Conservation (phyloP, 1,140 invertebrate genomes). For the Nasonia vitripennis region DNA sequence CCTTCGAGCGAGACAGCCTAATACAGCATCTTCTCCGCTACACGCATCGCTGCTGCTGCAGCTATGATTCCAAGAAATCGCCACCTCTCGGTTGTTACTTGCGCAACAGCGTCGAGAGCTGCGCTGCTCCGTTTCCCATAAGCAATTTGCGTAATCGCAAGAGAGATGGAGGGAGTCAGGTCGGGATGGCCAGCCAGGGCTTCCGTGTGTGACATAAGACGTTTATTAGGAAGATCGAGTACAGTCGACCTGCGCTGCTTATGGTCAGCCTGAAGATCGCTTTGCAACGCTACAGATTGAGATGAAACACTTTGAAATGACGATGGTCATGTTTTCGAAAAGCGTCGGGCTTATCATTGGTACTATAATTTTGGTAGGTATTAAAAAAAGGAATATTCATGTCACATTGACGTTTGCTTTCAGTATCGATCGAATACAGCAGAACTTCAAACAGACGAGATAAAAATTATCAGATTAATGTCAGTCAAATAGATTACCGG, state of each 20-base stretch:
- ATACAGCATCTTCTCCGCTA: neutral
- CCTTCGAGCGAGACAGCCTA: neutral
- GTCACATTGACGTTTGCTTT: no score
- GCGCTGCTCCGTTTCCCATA: constrained; percentile 64
- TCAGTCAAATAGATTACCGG: no score
- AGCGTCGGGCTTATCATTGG: no score
- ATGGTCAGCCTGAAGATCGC: neutral
- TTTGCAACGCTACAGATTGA: neutral
- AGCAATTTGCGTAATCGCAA: constrained; percentile 66
- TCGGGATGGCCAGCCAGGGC: neutral
- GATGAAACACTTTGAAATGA: neutral
- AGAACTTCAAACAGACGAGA: no score
- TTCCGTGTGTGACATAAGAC: constrained; percentile 44
- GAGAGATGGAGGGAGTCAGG: neutral
- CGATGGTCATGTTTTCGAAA: no score
- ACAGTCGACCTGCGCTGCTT: neutral
- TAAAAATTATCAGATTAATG: no score
- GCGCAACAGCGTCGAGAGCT: constrained; percentile 14
- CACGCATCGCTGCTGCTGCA: neutral
- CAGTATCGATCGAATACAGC: no score
- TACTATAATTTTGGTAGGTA: no score
- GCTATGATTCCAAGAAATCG: constrained; percentile 24
- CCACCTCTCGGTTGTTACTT: constrained; percentile 20
- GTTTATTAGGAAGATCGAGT: neutral
- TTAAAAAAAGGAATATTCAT: no score